These are phyloP conservation scores for Sphaeramia orbicularis DNA, from an alignment of 2,797 vertebrate species.

Conservation along the genomic window DNA sequence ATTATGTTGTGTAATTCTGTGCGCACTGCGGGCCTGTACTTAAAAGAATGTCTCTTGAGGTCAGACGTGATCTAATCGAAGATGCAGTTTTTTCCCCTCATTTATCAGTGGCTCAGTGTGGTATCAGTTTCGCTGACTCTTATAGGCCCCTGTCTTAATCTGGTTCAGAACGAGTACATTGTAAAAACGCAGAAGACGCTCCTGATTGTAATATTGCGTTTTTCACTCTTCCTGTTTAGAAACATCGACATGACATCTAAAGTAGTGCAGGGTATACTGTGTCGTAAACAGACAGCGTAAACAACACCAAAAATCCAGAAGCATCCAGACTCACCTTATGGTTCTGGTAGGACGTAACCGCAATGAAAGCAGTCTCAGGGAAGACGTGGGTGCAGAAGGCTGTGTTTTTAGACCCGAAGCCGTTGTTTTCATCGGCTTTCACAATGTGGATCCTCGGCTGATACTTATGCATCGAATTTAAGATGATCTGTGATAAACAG, in stretches of 20 bases:
- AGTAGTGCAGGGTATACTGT: not conserved
- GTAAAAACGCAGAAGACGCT: not conserved
- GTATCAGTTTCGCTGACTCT: constrained; percentile 51
- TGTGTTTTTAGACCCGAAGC: constrained; percentile 98
- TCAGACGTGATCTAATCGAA: constrained; percentile 56
- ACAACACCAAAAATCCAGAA: not conserved
- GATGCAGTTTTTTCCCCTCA: constrained; percentile 39
- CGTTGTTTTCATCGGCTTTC: constrained; percentile 98
- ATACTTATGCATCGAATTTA: constrained; percentile 99
- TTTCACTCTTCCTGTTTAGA: not conserved
- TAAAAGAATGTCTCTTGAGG: constrained; percentile 48
- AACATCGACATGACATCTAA: not conserved
- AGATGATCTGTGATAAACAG: constrained; percentile 89
- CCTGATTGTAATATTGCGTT: not conserved
- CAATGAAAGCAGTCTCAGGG: constrained; percentile 96
- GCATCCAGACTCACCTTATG: constrained; percentile 89
- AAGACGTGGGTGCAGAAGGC: constrained; percentile 98
- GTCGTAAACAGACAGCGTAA: not conserved
- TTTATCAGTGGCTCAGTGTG: constrained; percentile 60
- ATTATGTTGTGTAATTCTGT: constrained; percentile 23
- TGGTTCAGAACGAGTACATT: constrained; percentile 1
- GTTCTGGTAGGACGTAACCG: constrained; percentile 98
- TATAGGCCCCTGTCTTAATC: constrained; percentile 18
- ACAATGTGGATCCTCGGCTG: constrained; percentile 98
- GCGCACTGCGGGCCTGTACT: constrained; percentile 27